Conservation (phyloP, 2,797 vertebrate species). For the Syngnathus rostellatus region DNA sequence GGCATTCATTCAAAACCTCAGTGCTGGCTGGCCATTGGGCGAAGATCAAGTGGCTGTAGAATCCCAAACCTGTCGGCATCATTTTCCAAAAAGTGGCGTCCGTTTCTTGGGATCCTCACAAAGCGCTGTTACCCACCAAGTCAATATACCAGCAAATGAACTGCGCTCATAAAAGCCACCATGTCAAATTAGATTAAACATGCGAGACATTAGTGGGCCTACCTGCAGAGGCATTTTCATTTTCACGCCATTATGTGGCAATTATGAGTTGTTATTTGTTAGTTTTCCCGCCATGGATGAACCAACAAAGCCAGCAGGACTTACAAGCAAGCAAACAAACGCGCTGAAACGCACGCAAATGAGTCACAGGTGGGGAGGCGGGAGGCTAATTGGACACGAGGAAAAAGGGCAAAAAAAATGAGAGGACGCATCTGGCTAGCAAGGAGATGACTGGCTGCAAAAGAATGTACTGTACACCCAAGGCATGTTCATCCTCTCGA, state of each 20-base stretch:
- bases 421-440: not conserved
- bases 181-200: constrained; percentile 5
- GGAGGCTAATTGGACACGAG: not conserved
- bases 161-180: not conserved
- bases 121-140: not conserved
- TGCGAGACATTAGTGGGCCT: not conserved
- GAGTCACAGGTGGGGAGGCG: not conserved
- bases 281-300: constrained; percentile 5
- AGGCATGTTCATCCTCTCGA: too few relatives aligned
- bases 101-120: not conserved
- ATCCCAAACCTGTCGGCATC: not conserved
- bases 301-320: constrained; percentile 4
- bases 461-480: too few relatives aligned
- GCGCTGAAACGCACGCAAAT: not conserved
- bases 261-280: constrained; percentile 6
- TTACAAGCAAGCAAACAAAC: constrained; percentile 1
- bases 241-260: not conserved
- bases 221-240: constrained; percentile 5
- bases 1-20: not conserved
- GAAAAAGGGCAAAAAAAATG: not conserved
- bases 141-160: not conserved
- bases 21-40: not conserved
- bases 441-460: not conserved
- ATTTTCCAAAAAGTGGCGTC: not conserved
- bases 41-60: not conserved